phyloP scores from a whole-genome alignment of 2,797 vertebrate genomes.

The Urosaurus nigricauda region DNA sequence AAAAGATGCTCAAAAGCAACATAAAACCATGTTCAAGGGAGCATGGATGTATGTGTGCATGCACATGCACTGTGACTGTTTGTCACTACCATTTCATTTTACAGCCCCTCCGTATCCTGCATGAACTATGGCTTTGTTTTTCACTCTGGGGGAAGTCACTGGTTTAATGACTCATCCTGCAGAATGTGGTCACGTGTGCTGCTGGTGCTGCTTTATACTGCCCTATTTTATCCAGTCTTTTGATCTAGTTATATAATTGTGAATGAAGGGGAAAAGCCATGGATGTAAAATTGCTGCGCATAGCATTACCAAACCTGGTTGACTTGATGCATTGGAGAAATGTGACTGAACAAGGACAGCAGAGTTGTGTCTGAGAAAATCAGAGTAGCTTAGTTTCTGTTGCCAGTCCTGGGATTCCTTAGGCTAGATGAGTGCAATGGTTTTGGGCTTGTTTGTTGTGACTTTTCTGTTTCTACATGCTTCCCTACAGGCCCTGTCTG shows the following conservation, averaged over 20 bases:
- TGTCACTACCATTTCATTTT: constrained; percentile 24
- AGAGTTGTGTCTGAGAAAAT: constrained; percentile 55
- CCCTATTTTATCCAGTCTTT: constrained; percentile 73
- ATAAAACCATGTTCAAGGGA: neutral
- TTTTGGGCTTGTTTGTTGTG: constrained; percentile 27
- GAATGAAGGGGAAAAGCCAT: constrained; percentile 40
- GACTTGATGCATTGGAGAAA: constrained; percentile 31
- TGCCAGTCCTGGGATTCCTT: constrained; percentile 38
- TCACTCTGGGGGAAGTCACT: constrained; percentile 60
- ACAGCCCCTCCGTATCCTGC: neutral
- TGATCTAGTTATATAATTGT: constrained; percentile 71
- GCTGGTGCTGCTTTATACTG: constrained; percentile 71
- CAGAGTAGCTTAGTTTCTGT: constrained; percentile 32
- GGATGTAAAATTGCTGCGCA: constrained; percentile 51
- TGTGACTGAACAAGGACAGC: constrained; percentile 46
- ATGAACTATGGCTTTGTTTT: constrained; percentile 62
- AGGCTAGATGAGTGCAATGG: constrained; percentile 19
- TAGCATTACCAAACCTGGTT: constrained; percentile 42
- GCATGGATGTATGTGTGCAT: neutral
- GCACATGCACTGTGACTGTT: neutral
- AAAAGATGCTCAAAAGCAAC: neutral
- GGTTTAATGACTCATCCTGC: constrained; percentile 70
- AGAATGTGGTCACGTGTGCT: constrained; percentile 64
- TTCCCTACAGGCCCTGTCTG: constrained; percentile 17
- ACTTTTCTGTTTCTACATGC: neutral